Base-by-base conservation (phyloP, 2,888 invertebrate genomes). In the Molanna angustata region DNA sequence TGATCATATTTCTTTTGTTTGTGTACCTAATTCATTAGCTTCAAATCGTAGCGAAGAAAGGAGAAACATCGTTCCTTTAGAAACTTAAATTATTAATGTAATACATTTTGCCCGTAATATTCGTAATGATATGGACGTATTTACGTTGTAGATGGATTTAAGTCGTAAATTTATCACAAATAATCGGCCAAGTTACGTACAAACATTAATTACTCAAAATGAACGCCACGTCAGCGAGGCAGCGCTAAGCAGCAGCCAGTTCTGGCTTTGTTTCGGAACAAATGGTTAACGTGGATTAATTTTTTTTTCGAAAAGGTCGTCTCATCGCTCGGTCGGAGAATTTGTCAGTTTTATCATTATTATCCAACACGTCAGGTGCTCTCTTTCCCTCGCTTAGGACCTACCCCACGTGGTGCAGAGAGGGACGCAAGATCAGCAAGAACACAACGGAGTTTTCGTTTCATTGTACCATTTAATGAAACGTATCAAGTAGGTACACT, bases 301-400 rank as follows among this genome's bases (percentile, higher is more conserved):
- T 55, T 53, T 58, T 48, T 55, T 58, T 52, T 49, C 49, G 33
- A 35, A 41, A 40, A 57, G 53, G 53, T 53, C 37, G 19, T 48
- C 50, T 33, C 42, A 43, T 47, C 33, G 27, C 21, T 19, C 49
- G 16, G 37, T 40, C 48, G 49, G 48, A 52, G 55, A 58, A 58
- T 58, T 58, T 58, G 58, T 58, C 58, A 58, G 58, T 55, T 55
- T 58, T 58, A 58, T 58, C 58, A 55, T 58, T 53, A 51, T 58
- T 58, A 58, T 41, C 47, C 21, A 20, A 39, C n/a, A 42, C 31
- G 49, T 33, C 49, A 21, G 14, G 44, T 22, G 33, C 6, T 54
- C 54, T 54, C 49, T 35, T 27, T 54, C 49, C 21, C 19, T 9
- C 53, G 20, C 40, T 20, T 13, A 11, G 6, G 6, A 31, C 31